These are phyloP conservation scores for Scomber japonicus DNA, from an alignment of 2,113 vertebrate genomes.

Conservation along the genomic window DNA sequence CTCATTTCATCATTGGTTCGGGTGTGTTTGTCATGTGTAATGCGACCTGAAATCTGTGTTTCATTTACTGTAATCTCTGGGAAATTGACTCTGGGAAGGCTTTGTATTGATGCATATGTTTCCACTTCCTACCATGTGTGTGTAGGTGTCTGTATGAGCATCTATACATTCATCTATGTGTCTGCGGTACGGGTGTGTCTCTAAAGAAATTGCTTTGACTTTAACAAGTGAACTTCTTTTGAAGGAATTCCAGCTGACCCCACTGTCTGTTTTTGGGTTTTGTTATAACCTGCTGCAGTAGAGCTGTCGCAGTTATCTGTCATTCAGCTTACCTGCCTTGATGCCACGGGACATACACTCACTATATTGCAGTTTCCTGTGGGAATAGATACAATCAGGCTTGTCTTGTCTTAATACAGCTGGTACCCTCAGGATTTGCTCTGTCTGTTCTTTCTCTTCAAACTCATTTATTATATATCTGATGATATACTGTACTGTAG, in stretches of 20 bases:
- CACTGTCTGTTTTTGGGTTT: conserved; percentile 54
- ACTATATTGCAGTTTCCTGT: conserved; percentile 54
- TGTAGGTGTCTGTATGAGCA: conserved; percentile 4
- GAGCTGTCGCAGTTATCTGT: conserved; percentile 56
- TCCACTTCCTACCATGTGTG: conserved; percentile 7
- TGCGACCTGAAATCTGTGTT: conserved; percentile 1
- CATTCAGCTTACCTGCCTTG: conserved; percentile 54
- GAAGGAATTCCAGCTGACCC: conserved; percentile 59
- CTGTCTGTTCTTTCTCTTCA: conserved; percentile 5
- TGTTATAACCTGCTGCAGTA: conserved; percentile 38
- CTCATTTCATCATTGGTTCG: conserved; percentile 12
- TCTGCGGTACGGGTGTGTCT: conserved; percentile 12
- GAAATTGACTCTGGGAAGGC: neutral
- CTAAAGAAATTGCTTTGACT: conserved; percentile 54
- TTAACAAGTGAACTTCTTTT: conserved; percentile 60
- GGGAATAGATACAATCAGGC: conserved; percentile 26
- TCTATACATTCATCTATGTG: conserved; percentile 21
- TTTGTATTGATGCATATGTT: conserved; percentile 19
- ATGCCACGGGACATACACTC: conserved; percentile 43
- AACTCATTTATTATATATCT: conserved; percentile 32
- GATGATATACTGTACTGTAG: neutral
- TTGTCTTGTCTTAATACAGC: conserved; percentile 52
- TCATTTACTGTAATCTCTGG: conserved; percentile 34
- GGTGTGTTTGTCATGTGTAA: conserved; percentile 12
- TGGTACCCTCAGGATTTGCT: conserved; percentile 21